A percentile compares a stretch with the other conserved stretches of the same genome.
Conservation (phyloP, 2,113 vertebrate genomes). For the Anthoscopus minutus region DNA sequence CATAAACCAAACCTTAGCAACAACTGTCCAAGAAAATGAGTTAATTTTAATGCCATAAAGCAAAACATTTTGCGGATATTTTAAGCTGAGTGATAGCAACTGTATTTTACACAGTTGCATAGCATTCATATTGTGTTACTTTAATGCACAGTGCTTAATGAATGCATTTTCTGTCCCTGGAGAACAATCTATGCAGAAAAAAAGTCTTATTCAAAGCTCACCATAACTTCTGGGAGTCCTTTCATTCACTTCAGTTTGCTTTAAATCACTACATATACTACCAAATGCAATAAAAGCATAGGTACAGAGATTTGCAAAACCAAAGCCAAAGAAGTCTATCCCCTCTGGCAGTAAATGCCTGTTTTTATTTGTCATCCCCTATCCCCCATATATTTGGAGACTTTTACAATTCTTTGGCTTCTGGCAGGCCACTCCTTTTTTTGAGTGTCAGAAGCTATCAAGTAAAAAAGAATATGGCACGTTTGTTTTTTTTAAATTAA, state of each 20-base stretch:
- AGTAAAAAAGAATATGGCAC: not conserved
- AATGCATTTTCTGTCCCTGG: not conserved
- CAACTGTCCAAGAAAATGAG: not conserved
- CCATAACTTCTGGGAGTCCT: not conserved
- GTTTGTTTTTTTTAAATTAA: not conserved
- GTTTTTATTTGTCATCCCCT: not conserved
- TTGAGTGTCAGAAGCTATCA: not conserved
- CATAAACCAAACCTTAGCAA: not conserved
- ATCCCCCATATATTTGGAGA: not conserved
- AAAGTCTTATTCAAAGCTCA: not conserved
- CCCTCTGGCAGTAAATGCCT: not conserved
- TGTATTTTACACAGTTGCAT: not conserved
- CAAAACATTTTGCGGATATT: not conserved
- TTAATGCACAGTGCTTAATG: not conserved
- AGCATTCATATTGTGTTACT: not conserved
- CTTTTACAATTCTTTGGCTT: not conserved
- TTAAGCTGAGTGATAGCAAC: not conserved
- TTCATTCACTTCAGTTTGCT: conserved; percentile 1
- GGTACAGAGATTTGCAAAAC: not conserved
- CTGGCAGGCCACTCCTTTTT: not conserved
- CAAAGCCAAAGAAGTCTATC: not conserved
- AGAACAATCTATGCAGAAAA: not conserved
- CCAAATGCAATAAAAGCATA: not conserved
- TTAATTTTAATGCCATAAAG: not conserved
- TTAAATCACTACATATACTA: not conserved